Evolutionary conservation across 2,113 vertebrate genomes (phyloP), one percentile per base, ranked within the genome.

Genomic region (Phyllostomus discolor): DNA sequence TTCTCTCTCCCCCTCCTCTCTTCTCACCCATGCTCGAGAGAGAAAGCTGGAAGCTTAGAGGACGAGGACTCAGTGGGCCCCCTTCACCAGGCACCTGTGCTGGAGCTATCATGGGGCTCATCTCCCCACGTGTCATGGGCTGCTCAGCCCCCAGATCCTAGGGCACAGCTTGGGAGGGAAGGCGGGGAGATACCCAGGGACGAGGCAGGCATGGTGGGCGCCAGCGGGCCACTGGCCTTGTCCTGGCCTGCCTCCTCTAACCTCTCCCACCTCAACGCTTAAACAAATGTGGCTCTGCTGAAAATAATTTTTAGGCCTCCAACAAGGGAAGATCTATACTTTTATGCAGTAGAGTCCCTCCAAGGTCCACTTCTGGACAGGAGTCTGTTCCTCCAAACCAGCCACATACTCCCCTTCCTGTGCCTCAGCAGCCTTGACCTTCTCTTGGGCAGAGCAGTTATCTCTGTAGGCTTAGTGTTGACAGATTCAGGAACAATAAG

Each of bases 121-220:
- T 31, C 26, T 4, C 12, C n/a, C 70, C 31, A 33, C 33, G 73
- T 17, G 19, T 43, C 50, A 10, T 12, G 12, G 31, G 35, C 75
- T 76, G 22, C 66, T 59, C 24, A 28, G 7, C 0, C 31, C 7
- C 38, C 33, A 48, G 10, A 20, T 7, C 69, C 54, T 17, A 50
- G 64, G 28, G 48, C 52, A 72, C 14, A 15, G 26, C 16, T 50
- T 52, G 35, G 67, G 41, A 28, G 24, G 19, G 24, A 33, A 22
- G 10, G n/a, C 0, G 22, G 66, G 22, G 38, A 15, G 52, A 26
- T 2, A 28, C 20, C 17, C 24, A 31, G 35, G 41, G 15, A 62
- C n/a, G 35, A 62, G 15, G 19, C 26, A 31, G 20, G 28, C 2
- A 9, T 2, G 0, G n/a, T 7, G 2, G 43, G 67, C 0, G 0